A percentile compares a stretch with the other conserved stretches of the same genome.
Evolutionary conservation across 64 coral and sea anemone genomes (phyloP).

Genomic region (Pocillopora verrucosa): DNA sequence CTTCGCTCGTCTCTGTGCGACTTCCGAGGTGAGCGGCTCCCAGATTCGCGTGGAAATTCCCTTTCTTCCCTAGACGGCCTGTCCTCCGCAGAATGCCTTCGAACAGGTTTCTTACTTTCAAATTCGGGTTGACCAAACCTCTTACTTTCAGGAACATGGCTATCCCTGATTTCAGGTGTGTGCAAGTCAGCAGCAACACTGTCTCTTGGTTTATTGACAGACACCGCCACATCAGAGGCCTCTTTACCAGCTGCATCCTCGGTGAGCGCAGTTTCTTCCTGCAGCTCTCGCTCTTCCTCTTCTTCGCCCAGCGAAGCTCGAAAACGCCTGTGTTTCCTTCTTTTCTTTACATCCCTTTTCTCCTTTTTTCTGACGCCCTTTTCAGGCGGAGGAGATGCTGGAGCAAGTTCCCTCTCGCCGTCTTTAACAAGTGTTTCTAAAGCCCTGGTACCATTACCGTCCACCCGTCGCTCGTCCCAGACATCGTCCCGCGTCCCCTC

Average conservation of each 20-base stretch:
- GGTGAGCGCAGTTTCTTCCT: neutral
- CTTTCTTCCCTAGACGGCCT: slow-evolving; percentile 61
- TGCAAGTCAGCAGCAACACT: neutral
- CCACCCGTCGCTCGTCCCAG: neutral
- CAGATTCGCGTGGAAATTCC: slow-evolving; percentile 22
- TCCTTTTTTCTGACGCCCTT: slow-evolving; percentile 63
- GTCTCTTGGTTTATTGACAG: neutral
- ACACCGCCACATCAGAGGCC: neutral
- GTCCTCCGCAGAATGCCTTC: slow-evolving; percentile 47
- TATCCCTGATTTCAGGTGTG: slow-evolving; percentile 10
- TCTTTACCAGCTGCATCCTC: neutral
- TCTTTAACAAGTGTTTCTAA: neutral
- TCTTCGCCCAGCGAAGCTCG: slow-evolving; percentile 56
- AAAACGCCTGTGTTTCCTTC: slow-evolving; percentile 68
- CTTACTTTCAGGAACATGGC: neutral
- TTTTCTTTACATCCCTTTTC: slow-evolving; percentile 67
- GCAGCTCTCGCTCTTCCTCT: slow-evolving; percentile 20
- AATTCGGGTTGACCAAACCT: slow-evolving; percentile 41
- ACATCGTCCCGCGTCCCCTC: neutral
- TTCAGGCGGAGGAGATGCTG: slow-evolving; percentile 9
- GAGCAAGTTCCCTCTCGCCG: neutral
- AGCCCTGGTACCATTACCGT: neutral
- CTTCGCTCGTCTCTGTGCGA: slow-evolving; percentile 72
- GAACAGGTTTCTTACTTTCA: slow-evolving; percentile 33
- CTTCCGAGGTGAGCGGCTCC: slow-evolving; percentile 37